phyloP scores from a whole-genome alignment of 2,888 invertebrate species.

The Chironomus riparius region DNA sequence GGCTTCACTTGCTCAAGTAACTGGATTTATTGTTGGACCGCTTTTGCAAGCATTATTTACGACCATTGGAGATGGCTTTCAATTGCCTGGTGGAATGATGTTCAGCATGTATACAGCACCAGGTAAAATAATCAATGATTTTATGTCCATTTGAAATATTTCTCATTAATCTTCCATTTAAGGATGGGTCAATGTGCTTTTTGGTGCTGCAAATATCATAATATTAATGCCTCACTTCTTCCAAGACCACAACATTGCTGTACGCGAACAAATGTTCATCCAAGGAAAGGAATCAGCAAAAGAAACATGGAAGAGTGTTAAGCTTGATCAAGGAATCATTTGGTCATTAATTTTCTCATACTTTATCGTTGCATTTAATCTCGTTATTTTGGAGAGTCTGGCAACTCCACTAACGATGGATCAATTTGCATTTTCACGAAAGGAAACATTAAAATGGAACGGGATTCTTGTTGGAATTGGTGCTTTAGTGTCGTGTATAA shows the following conservation, averaged over 20 bases:
- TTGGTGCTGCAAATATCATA: slow-evolving; percentile 3
- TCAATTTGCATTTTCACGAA: slow-evolving; percentile 11
- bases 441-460: slow-evolving; percentile 16
- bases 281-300: slow-evolving; percentile 22
- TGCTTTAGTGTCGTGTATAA: slow-evolving; percentile 12
- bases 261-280: slow-evolving; percentile 9
- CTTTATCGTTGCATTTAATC: slow-evolving; percentile 19
- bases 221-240: slow-evolving; percentile 7
- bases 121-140: neutral
- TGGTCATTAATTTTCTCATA: slow-evolving; percentile 15
- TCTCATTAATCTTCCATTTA: too few relatives aligned
- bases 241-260: slow-evolving; percentile 17
- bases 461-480: slow-evolving; percentile 5
- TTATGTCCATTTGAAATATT: too few relatives aligned
- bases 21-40: slow-evolving; percentile 15
- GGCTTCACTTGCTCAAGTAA: slow-evolving; percentile 18
- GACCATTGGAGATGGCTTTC: neutral
- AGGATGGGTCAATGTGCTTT: neutral
- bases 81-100: neutral
- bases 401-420: slow-evolving; percentile 16
- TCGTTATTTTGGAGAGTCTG: slow-evolving; percentile 12
- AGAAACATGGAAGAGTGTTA: slow-evolving; percentile 15
- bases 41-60: slow-evolving; percentile 12
- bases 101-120: slow-evolving; percentile 15
- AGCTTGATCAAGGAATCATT: neutral